Conservation (phyloP, 1,140 invertebrate genomes). For the Lineus longissimus region DNA sequence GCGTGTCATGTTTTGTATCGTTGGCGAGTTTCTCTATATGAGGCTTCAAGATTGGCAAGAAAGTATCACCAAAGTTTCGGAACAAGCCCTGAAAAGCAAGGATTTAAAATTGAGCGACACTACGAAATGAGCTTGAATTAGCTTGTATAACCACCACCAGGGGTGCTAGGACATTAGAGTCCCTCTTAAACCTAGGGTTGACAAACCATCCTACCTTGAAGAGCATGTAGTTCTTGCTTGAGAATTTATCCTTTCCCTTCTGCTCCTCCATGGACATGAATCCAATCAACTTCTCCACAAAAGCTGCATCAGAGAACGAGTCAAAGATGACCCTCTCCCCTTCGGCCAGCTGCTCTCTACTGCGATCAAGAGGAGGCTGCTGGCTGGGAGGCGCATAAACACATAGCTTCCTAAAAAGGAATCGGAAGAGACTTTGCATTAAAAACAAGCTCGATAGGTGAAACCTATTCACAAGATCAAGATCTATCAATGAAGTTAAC, state of each 20-base stretch:
- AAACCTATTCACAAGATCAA: too few relatives aligned
- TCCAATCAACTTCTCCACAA: slow-evolving; percentile 69
- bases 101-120: too few relatives aligned
- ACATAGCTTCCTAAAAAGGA: slow-evolving; percentile 48
- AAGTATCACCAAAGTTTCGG: slow-evolving; percentile 69
- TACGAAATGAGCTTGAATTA: too few relatives aligned
- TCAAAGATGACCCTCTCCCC: slow-evolving; percentile 64
- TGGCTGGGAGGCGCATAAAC: slow-evolving; percentile 63
- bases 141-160: too few relatives aligned
- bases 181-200: too few relatives aligned
- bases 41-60: slow-evolving; percentile 62
- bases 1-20: slow-evolving; percentile 65
- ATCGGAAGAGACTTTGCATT: too few relatives aligned
- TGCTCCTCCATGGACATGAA: slow-evolving; percentile 81
- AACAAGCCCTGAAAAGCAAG: slow-evolving; percentile 66
- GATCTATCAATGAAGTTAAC: too few relatives aligned
- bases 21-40: slow-evolving; percentile 66
- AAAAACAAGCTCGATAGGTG: neutral
- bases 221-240: slow-evolving; percentile 62
- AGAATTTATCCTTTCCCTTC: slow-evolving; percentile 79
- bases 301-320: slow-evolving; percentile 68
- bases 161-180: neutral
- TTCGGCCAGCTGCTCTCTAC: slow-evolving; percentile 44
- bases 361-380: slow-evolving; percentile 61
- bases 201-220: too few relatives aligned